Percentiles rank a stretch among this genome's conserved stretches.
phyloP scores from a whole-genome alignment of 2,113 vertebrate genomes.

The Danionella cerebrum region DNA sequence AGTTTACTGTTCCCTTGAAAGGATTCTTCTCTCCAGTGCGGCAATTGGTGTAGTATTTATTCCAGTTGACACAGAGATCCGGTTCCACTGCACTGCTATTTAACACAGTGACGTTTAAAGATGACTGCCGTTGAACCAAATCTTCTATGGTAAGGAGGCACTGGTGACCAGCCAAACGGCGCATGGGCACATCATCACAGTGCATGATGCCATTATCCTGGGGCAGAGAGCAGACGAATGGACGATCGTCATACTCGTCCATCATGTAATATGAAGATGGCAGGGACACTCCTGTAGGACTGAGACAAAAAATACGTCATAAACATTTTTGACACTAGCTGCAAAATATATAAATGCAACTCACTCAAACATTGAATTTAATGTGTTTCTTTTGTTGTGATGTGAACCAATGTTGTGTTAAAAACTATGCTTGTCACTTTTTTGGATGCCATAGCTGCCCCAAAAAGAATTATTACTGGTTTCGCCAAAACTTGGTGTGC shows the following conservation, averaged over 20 bases:
- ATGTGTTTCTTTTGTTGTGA: too few relatives aligned
- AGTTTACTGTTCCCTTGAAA: slow-evolving; percentile 96
- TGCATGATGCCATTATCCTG: slow-evolving; percentile 97
- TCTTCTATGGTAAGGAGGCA: slow-evolving; percentile 93
- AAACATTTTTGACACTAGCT: too few relatives aligned
- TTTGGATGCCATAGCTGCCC: too few relatives aligned
- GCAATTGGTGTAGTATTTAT: slow-evolving; percentile 90
- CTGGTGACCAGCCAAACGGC: slow-evolving; percentile 77
- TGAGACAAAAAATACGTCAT: slow-evolving; percentile 45
- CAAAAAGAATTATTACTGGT: too few relatives aligned
- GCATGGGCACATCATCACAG: slow-evolving; percentile 79
- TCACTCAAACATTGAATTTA: too few relatives aligned
- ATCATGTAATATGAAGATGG: slow-evolving; percentile 87
- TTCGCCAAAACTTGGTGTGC: too few relatives aligned
- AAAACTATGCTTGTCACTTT: too few relatives aligned
- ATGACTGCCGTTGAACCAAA: slow-evolving; percentile 74
- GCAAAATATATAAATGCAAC: too few relatives aligned
- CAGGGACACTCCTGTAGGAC: slow-evolving; percentile 76
- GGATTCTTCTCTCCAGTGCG: slow-evolving; percentile 84
- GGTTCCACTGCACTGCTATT: slow-evolving; percentile 65
- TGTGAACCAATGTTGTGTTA: too few relatives aligned
- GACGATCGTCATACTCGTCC: slow-evolving; percentile 88
- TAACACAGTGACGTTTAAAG: slow-evolving; percentile 52
- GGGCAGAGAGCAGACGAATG: slow-evolving; percentile 94
- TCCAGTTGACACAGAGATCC: slow-evolving; percentile 95